A percentile compares a stretch with the other conserved stretches of the same genome.
Evolutionary conservation across 2,888 invertebrate genomes (phyloP).

Genomic region (Oeneis ivallda): DNA sequence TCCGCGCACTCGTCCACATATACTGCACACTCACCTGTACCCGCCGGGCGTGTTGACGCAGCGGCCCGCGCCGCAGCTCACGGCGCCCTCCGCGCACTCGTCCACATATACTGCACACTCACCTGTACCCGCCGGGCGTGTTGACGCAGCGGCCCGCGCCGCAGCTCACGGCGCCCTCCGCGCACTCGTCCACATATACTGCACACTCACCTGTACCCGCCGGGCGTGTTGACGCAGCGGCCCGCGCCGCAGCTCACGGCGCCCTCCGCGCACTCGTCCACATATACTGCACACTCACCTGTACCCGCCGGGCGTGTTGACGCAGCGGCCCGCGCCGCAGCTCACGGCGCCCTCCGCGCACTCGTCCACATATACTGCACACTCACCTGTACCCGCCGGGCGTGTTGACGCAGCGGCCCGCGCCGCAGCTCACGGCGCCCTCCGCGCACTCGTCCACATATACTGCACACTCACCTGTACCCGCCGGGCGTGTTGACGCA

Average conservation of each 20-base stretch:
- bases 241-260: slow-evolving; percentile 91
- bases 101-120: too few relatives aligned
- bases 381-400: slow-evolving; percentile 90
- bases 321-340: slow-evolving; percentile 90
- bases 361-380: too few relatives aligned
- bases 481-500: slow-evolving; percentile 92
- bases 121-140: slow-evolving; percentile 91
- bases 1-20: slow-evolving; percentile 85
- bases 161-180: slow-evolving; percentile 89
- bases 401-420: slow-evolving; percentile 90
- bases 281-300: too few relatives aligned
- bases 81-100: slow-evolving; percentile 86
- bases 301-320: slow-evolving; percentile 92
- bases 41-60: slow-evolving; percentile 92
- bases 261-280: slow-evolving; percentile 85
- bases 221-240: slow-evolving; percentile 90
- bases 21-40: slow-evolving; percentile 89
- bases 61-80: slow-evolving; percentile 89
- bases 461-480: slow-evolving; percentile 89
- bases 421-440: slow-evolving; percentile 89
- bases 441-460: slow-evolving; percentile 85
- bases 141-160: slow-evolving; percentile 91
- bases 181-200: slow-evolving; percentile 83
- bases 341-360: slow-evolving; percentile 88
- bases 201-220: slow-evolving; percentile 90